Conservation (phyloP, 1,140 invertebrate genomes). For the Archivesica marissinica region DNA sequence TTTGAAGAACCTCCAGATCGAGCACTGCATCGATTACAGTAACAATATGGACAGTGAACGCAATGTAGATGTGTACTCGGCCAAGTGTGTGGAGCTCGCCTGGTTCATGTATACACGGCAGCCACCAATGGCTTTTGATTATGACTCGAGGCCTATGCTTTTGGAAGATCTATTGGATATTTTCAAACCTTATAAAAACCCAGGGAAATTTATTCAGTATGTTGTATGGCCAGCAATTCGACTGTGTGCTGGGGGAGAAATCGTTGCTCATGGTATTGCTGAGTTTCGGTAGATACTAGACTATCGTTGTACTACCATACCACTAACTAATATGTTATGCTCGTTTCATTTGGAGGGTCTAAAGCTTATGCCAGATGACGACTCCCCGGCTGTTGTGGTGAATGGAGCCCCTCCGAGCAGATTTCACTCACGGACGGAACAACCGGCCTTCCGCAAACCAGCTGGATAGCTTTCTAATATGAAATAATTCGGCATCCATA, state of each 20-base stretch:
- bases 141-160: slow-evolving; percentile 28
- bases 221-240: slow-evolving; percentile 28
- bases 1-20: not conserved
- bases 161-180: slow-evolving; percentile 5
- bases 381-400: not conserved
- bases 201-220: slow-evolving; percentile 4
- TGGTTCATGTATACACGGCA: slow-evolving; percentile 18
- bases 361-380: not conserved
- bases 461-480: too few species aligned
- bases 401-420: not conserved
- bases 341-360: not conserved
- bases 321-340: not conserved
- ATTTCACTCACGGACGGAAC: not conserved
- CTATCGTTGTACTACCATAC: not conserved
- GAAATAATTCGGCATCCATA: too few species aligned
- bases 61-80: not conserved
- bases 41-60: not conserved
- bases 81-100: slow-evolving; percentile 19
- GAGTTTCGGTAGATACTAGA: not conserved
- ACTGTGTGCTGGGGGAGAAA: not conserved
- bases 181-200: slow-evolving; percentile 17
- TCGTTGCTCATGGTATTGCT: slow-evolving; percentile 10
- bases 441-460: too few species aligned
- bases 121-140: slow-evolving; percentile 18
- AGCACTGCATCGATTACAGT: not conserved